Base-by-base conservation (phyloP, 2,113 vertebrate genomes). In the Bagarius yarrelli region DNA sequence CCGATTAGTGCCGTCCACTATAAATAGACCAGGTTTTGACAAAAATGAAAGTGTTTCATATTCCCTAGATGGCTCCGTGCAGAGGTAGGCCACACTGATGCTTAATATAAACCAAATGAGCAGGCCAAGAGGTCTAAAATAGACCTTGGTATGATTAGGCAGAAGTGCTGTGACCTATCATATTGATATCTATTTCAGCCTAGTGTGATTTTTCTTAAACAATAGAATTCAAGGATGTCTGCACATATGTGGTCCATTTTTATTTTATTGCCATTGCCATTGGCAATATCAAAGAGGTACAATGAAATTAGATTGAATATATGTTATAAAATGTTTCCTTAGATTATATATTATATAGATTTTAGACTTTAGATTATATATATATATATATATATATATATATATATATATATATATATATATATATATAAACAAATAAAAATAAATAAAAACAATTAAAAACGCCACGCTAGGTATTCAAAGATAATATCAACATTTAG, bases 1-100 rank as follows among this genome's bases (percentile, higher is more conserved):
- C 75, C 50, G 83, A 87, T 86, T 79, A 82, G 60, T 71, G 25
- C 69, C 44, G 32, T 72, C 34, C 40, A 19, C 86, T 88, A 87
- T 88, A 86, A 84, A 88, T 88, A 88, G 87, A 53, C 19, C 32
- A 30, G 67, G 50, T 86, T 88, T 86, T 84, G 56, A 72, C 79
- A 79, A 80, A 87, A 87, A 82, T 66, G 67, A 87, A 76, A 83
- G 86, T 81, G 85, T 76, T 60, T 87, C 76, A 78, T 50, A 84
- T 87, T 84, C 78, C 81, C 69, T 52, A 75, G 76, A 64, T 73
- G 66, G 79, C 70, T 70, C 52, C 36, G 67, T 61, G 77, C n/a
- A 70, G 34, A 75, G 75, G 77, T 74, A 71, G 44, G 73, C 40
- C 76, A 76, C 27, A 76, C 76, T 70, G 66, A 36, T 67, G 67